A percentile compares a stretch with the other conserved stretches of the same genome.
Conservation (phyloP, 2,888 invertebrate species). For the Creontiades dilutus region DNA sequence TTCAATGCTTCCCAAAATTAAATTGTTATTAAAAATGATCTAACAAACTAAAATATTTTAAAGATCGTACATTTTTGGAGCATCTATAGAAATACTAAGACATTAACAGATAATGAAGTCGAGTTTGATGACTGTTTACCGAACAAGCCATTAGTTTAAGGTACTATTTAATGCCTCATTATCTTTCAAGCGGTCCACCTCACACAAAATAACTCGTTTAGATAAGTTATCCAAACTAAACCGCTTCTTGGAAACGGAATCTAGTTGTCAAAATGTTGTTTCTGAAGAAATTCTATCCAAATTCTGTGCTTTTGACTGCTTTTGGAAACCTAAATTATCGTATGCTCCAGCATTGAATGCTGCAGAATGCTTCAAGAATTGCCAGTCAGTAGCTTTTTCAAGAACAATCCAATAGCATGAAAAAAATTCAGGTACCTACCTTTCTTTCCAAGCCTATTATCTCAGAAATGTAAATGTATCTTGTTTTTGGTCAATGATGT, state of each 20-base stretch:
- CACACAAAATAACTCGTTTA: background rate
- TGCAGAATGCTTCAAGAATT: background rate
- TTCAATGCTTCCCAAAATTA: too few species aligned
- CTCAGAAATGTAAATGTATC: too few species aligned
- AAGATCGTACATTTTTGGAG: too few species aligned
- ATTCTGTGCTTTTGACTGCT: background rate
- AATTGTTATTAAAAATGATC: too few species aligned
- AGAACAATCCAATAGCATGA: background rate
- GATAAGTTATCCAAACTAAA: background rate
- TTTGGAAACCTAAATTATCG: background rate
- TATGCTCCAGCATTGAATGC: background rate
- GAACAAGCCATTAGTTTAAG: background rate
- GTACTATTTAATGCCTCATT: background rate
- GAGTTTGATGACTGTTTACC: background rate
- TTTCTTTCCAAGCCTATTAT: too few species aligned
- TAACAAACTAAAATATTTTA: too few species aligned
- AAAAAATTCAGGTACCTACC: constrained; percentile 18
- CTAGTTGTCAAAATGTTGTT: background rate
- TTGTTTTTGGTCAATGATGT: too few species aligned
- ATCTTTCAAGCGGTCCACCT: background rate
- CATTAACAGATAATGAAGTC: background rate
- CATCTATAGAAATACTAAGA: too few species aligned
- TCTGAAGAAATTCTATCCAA: background rate
- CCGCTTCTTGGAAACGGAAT: background rate
- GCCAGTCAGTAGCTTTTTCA: background rate